These are phyloP conservation scores for Benitochromis conjunctus DNA, from an alignment of 2,113 vertebrate genomes.

Conservation along the genomic window DNA sequence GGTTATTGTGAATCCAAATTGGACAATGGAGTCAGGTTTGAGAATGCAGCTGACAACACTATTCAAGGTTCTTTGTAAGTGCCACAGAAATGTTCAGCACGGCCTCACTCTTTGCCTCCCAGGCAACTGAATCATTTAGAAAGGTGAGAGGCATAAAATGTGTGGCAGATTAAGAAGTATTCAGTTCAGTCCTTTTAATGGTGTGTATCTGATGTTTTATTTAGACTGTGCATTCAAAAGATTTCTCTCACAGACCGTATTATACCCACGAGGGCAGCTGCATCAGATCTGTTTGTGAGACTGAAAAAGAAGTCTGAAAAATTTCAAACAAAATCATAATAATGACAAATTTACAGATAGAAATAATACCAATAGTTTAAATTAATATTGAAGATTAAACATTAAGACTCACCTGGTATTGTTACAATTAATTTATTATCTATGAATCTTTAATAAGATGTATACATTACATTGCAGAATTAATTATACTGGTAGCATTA, in stretches of 20 bases:
- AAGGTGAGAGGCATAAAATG: constrained; percentile 43
- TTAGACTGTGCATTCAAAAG: constrained; percentile 67
- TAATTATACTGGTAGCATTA: not conserved
- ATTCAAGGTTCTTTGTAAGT: constrained; percentile 37
- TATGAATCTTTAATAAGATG: not conserved
- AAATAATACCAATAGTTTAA: not conserved
- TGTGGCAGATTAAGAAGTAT: constrained; percentile 54
- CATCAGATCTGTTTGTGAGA: not conserved
- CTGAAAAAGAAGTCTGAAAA: not conserved
- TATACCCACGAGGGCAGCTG: not conserved
- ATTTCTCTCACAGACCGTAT: not conserved
- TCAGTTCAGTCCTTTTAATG: constrained; percentile 71
- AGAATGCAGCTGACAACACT: constrained; percentile 40
- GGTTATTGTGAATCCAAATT: constrained; percentile 45
- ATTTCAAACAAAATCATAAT: not conserved
- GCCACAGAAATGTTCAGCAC: constrained; percentile 31
- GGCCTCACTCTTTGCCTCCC: constrained; percentile 12
- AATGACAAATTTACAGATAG: not conserved
- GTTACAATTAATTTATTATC: not conserved
- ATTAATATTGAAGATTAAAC: not conserved
- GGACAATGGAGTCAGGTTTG: constrained; percentile 42
- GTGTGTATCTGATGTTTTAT: constrained; percentile 76
- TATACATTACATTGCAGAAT: not conserved
- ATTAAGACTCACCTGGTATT: not conserved
- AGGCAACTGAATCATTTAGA: constrained; percentile 70